Evolutionary conservation across 2,113 vertebrate species (phyloP).

Genomic region (Ptyas mucosa): DNA sequence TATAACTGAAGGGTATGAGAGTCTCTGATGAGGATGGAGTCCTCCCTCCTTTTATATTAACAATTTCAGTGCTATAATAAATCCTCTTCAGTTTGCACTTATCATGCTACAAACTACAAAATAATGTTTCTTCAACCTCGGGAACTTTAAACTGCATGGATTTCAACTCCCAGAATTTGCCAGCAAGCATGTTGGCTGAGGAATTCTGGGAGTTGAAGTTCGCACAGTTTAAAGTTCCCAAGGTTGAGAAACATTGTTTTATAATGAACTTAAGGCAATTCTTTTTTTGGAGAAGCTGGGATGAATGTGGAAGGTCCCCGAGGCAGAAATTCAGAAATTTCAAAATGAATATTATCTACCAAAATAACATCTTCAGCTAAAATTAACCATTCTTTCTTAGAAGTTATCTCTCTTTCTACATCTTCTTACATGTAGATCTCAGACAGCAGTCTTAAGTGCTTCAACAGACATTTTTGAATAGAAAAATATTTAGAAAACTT

Average conservation of each 20-base stretch:
- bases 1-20: background rate
- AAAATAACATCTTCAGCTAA: background rate
- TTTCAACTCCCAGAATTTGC: background rate
- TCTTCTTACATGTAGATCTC: background rate
- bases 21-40: background rate
- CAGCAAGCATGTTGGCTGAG: background rate
- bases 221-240: background rate
- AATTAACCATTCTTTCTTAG: background rate
- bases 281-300: background rate
- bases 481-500: background rate
- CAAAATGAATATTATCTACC: background rate
- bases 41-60: background rate
- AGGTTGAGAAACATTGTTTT: background rate
- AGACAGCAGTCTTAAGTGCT: background rate
- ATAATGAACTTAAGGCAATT: background rate
- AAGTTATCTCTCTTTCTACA: background rate
- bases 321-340: background rate
- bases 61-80: background rate
- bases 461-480: background rate
- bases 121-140: background rate
- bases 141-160: background rate
- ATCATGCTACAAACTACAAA: background rate
- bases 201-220: background rate
- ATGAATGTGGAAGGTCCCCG: background rate
- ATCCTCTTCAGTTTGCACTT: background rate